Evolutionary conservation across 1,140 invertebrate genomes (phyloP), one percentile per base, ranked within the genome.

Genomic region (Agrypnia vestita): DNA sequence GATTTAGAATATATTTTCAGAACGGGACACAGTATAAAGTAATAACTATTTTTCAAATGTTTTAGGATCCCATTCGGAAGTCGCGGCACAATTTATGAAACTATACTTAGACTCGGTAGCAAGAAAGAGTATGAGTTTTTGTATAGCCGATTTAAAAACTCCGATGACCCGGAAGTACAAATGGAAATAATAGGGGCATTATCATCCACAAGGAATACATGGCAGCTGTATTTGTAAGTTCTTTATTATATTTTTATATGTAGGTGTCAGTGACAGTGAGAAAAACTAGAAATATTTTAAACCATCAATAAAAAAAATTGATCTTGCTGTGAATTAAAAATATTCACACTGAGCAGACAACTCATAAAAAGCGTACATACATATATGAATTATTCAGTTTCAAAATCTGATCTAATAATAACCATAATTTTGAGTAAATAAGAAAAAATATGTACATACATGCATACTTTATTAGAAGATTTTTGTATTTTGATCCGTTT

Each of bases 41-140:
- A 35, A 35, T 35, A 35, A 6, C 1, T 17, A 17, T 59, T 59
- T 59, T 4, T 67, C 17, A 73, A 10, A 17, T 78, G 10, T 84
- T 85, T 44, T 83, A 94, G 93, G 15, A 92, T 96, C 72, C 92
- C 94, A 3, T 91, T 91, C 49, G 94, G 96, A 84, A 86, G 95
- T 55, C 88, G 93, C 56, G 82, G 86, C 0, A 86, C 91, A 0
- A 91, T 95, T 0, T 96, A 95, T 83, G 96, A 95, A 86, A 92
- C 91, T 10, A 94, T 92, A 0, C 89, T 97, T 0, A 90, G 89
- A 81, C 83, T 93, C 76, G 95, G 96, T 4, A 89, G 89, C 13
- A 88, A 91, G 59, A 87, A 90, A 0, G 95, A 96, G 80, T 97
- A 94, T 95, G 88, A 95, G 69, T 95, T 94, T 87, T 87, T 95